Base-by-base conservation (phyloP, 2,113 vertebrate genomes). In the Ornithorhynchus anatinus region DNA sequence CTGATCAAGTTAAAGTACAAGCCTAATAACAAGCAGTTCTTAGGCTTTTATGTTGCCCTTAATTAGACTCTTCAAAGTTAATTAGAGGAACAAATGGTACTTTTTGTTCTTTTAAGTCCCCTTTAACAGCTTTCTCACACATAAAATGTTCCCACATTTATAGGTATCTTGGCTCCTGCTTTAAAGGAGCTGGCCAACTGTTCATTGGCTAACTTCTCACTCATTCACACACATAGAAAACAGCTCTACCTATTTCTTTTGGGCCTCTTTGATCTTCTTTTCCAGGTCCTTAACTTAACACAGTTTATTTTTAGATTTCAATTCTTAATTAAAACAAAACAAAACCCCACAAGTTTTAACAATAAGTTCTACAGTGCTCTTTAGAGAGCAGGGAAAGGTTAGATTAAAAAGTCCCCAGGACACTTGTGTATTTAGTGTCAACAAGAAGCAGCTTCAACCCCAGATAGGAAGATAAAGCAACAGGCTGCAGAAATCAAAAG, bases 1-100 rank as follows among this genome's bases (percentile, higher is more conserved):
- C 80, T 74, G 82, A 89, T 89, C 74, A 75, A 90, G 72, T 59
- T 77, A 81, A 92, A 89, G 75, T 81, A 84, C 72, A 84, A 0
- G 44, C 82, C 77, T 88, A 91, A 89, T 89, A 87, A 88, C 82
- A 84, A 82, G 79, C 78, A 77, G 80, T 80, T 88, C 85, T 86
- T 57, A 84, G 75, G 85, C 71, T 90, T 88, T 88, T 79, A 68
- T 80, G 72, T 77, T 91, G 89, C 89, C 88, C 89, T 89, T 93
- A 93, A 89, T 80, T 81, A 90, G 71, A 85, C 78, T 74, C 63
- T 92, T 91, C 88, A 89, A 69, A 91, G 86, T 86, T 89, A 92
- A 92, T 91, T 84, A 77, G 75, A 71, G 81, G 89, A 92, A 78
- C 84, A 84, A 89, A 92, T 91, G 84, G 84, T 92, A 90, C 87